Evolutionary conservation across 30 jellyfish, hydroid and myxozoan genomes (phyloP).

Genomic region (Hydractinia echinata): DNA sequence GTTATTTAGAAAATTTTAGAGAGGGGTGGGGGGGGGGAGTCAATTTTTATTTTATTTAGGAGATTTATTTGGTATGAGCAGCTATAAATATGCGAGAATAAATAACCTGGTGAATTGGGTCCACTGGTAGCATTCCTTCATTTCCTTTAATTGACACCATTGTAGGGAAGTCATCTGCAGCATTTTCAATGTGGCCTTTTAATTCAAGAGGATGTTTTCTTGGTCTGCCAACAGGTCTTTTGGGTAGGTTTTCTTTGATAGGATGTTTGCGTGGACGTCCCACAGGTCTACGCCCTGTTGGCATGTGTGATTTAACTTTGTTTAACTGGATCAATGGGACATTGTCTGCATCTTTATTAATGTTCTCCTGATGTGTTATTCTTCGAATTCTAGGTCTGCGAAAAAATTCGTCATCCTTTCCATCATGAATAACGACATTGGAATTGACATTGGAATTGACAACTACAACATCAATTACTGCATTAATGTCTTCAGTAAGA

Average conservation of each 20-base stretch:
- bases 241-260: constrained; percentile 10
- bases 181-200: not conserved
- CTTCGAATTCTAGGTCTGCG: not conserved
- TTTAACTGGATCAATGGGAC: constrained; percentile 8
- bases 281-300: constrained; percentile 17
- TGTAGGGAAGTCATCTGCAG: not conserved
- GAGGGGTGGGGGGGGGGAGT: not conserved
- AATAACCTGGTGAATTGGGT: not conserved
- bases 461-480: not conserved
- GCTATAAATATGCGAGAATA: too few relatives aligned
- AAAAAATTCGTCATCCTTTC: constrained; percentile 1
- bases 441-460: not conserved
- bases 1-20: not conserved
- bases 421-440: not conserved
- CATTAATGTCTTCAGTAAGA: constrained; percentile 13
- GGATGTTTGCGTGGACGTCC: constrained; percentile 46
- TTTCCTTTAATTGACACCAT: not conserved
- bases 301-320: not conserved
- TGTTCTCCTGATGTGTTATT: not conserved
- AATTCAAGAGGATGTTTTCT: constrained; percentile 12
- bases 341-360: constrained; percentile 9
- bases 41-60: too few relatives aligned
- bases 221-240: constrained; percentile 47
- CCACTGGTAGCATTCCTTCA: not conserved
- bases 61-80: too few relatives aligned